Evolutionary conservation across 2,888 invertebrate species (phyloP).

Genomic region (Unio delphinus): DNA sequence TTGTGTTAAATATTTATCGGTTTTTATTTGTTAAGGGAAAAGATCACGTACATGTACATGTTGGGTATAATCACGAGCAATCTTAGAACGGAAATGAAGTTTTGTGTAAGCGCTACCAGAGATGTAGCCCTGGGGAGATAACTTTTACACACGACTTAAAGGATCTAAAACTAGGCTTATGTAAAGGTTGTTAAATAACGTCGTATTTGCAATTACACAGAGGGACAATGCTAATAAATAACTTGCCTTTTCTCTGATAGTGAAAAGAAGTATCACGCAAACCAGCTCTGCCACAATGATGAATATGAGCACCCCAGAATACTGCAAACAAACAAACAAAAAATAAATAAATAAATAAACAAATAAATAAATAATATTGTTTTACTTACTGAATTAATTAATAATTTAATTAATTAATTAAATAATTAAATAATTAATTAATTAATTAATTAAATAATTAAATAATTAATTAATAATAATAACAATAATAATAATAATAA

Average conservation of each 20-base stretch:
- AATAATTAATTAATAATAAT: too few species aligned
- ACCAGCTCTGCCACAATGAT: slow-evolving; percentile 43
- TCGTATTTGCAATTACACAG: not conserved
- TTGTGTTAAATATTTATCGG: too few species aligned
- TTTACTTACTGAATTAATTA: too few species aligned
- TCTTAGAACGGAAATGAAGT: not conserved
- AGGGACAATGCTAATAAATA: not conserved
- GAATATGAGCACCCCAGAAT: slow-evolving; percentile 31
- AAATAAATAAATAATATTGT: too few species aligned
- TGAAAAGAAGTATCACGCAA: slow-evolving; percentile 45
- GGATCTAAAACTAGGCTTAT: not conserved
- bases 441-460: too few species aligned
- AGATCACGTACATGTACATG: too few species aligned
- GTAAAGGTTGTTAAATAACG: not conserved
- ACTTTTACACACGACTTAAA: not conserved
- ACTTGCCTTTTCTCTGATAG: slow-evolving; percentile 41
- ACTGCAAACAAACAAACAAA: slow-evolving; percentile 37
- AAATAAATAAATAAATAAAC: slow-evolving; percentile 2
- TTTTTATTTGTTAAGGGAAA: too few species aligned
- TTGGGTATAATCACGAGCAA: too few species aligned
- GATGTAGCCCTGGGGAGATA: too few species aligned
- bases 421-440: too few species aligned
- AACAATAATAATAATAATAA: too few species aligned
- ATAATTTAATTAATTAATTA: too few species aligned
- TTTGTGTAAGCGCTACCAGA: not conserved